Conservation (phyloP, 2,888 invertebrate genomes). For the Habroteleia sp. region DNA sequence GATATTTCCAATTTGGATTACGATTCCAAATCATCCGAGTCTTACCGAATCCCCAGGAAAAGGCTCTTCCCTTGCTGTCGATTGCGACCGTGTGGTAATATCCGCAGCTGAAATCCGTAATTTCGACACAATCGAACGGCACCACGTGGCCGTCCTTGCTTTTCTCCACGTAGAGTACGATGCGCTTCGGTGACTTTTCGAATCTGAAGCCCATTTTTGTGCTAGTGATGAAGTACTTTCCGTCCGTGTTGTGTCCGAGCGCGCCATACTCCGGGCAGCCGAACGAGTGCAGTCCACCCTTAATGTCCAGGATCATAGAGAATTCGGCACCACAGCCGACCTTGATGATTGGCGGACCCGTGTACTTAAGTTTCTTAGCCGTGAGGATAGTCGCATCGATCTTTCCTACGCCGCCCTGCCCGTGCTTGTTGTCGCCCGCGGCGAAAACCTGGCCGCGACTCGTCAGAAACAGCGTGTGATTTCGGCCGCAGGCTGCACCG, state of each 20-base stretch:
- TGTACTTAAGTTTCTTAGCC: slow-evolving; percentile 85
- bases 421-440: slow-evolving; percentile 95
- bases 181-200: slow-evolving; percentile 91
- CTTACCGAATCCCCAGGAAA: slow-evolving; percentile 94
- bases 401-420: slow-evolving; percentile 94
- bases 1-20: too few relatives aligned
- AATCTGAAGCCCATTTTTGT: slow-evolving; percentile 93
- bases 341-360: slow-evolving; percentile 93
- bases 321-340: slow-evolving; percentile 96
- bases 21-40: too few relatives aligned
- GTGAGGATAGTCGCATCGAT: slow-evolving; percentile 80
- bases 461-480: slow-evolving; percentile 93
- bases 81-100: slow-evolving; percentile 95
- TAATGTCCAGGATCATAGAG: slow-evolving; percentile 93
- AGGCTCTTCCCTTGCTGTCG: slow-evolving; percentile 93
- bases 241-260: slow-evolving; percentile 96
- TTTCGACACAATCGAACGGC: slow-evolving; percentile 92
- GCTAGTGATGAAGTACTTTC: slow-evolving; percentile 95
- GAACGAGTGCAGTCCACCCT: slow-evolving; percentile 94
- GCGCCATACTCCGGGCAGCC: slow-evolving; percentile 97
- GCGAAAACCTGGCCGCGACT: slow-evolving; percentile 93
- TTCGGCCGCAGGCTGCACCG: slow-evolving; percentile 92
- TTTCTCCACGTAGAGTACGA: slow-evolving; percentile 93
- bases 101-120: slow-evolving; percentile 95
- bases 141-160: slow-evolving; percentile 91